Evolutionary conservation across 1,140 invertebrate species (phyloP), one percentile per base, ranked within the genome.

Genomic region (Cherax destructor): DNA sequence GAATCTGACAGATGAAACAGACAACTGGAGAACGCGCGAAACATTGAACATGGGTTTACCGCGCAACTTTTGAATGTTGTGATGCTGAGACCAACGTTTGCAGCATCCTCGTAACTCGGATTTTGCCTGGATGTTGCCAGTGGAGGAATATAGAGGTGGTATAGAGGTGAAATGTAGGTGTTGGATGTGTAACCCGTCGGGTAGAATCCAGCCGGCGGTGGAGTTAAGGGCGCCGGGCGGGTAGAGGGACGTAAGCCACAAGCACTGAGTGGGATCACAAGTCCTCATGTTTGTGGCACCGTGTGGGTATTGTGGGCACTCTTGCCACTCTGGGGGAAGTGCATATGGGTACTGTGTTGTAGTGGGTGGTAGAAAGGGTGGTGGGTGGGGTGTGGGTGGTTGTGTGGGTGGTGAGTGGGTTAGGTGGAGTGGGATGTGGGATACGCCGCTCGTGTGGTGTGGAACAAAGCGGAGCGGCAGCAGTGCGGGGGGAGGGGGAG

Each of bases 1-100:
- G 87, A 69, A 52, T 61, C 77, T 88, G 86, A 88, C 86, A 88
- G 86, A 88, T 88, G 77, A 69, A 88, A 81, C 86, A 72, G 86
- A 49, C 86, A 80, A 88, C 86, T 81, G n/a, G 13, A 21, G 77
- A 59, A 81, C 56, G 77, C 86, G 86, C 86, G 30, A 88, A 81
- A 80, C 86, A 79, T 49, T 72, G 47, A 74, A 65, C 86, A 78
- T 52, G 49, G 79, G 65, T 88, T 88, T 79, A 88, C 56, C 86
- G 86, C 86, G 78, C 77, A 81, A 88, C 78, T 81, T 88, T 41
- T 88, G 86, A 88, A 88, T 65, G 77, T 81, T n/a, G 86, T 50
- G 30, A 65, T 80, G 50, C 50, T 13, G 16, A 61, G 24, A 74
- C 47, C 30, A 80, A 80, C 76, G 24, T 52, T 49, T 13, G 18